Conservation (phyloP, 2,797 vertebrate species). For the Hippoglossus hippoglossus region DNA sequence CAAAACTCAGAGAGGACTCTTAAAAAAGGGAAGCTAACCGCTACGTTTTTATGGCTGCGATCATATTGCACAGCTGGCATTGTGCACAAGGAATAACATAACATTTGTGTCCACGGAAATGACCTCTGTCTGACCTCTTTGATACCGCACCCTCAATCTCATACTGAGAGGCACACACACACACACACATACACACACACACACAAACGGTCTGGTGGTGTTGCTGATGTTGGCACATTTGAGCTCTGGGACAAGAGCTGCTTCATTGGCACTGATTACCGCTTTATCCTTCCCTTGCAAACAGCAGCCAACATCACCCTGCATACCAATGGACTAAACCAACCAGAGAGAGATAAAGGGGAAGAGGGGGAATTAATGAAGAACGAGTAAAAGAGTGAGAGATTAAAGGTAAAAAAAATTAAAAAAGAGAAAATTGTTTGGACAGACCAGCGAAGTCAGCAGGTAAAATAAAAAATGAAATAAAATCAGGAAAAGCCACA, state of each 20-base stretch:
- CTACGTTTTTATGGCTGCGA: slow-evolving; percentile 23
- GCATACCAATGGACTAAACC: slow-evolving; percentile 78
- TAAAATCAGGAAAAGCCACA: neutral
- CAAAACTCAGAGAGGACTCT: neutral
- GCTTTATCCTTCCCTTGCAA: slow-evolving; percentile 76
- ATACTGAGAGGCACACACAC: slow-evolving; percentile 8
- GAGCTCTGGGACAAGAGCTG: slow-evolving; percentile 76
- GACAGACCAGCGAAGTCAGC: neutral
- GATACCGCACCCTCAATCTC: slow-evolving; percentile 36
- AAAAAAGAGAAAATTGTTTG: neutral
- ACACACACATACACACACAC: slow-evolving; percentile 15
- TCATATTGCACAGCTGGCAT: slow-evolving; percentile 35
- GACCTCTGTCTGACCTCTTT: slow-evolving; percentile 72
- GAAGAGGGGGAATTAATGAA: slow-evolving; percentile 14
- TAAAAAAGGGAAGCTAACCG: slow-evolving; percentile 10
- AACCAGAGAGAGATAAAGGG: slow-evolving; percentile 40
- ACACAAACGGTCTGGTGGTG: slow-evolving; percentile 62
- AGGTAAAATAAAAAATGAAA: neutral
- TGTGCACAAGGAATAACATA: slow-evolving; percentile 33
- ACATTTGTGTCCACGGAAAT: slow-evolving; percentile 51
- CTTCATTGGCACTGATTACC: slow-evolving; percentile 80
- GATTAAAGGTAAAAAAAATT: neutral
- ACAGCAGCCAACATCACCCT: slow-evolving; percentile 65
- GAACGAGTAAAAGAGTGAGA: slow-evolving; percentile 2
- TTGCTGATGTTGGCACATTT: slow-evolving; percentile 83